Base-by-base conservation (phyloP, 2,797 vertebrate genomes). In the Paratrypauchen microcephalus region DNA sequence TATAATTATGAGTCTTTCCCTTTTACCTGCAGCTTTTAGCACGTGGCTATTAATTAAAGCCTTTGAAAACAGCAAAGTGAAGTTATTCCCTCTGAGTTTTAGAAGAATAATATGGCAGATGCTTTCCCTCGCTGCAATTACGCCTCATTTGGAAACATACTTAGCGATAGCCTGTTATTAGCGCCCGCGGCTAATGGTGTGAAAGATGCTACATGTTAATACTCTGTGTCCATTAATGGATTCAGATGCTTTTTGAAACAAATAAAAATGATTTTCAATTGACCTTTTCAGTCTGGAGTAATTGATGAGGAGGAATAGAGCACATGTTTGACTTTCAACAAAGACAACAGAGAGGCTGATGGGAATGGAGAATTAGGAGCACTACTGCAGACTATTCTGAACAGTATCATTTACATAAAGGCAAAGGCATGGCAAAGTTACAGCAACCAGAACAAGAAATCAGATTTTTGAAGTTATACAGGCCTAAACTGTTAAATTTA, bases 1-100 rank as follows among this genome's bases (percentile, higher is more conserved):
- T 56, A 52, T 82, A 73, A 84, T 79, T 80, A 47, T 52, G 39
- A 65, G 39, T 32, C 71, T 71, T 23, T 66, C 16, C 39, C 58
- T 18, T 50, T 48, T 57, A 80, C 68, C 74, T 76, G 64, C 57
- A 81, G 70, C 68, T 56, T 47, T 68, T 71, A 68, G 59, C n/a
- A 48, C 59, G 66, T 2, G 19, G 23, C 72, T 59, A 69, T 70
- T 73, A 66, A 60, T 61, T 69, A 79, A 5, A 58, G 59, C 23
- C 52, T 77, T 16, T 21, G 19, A 36, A 67, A 26, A 69, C 45
- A 55, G 41, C 24, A 58, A 63, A 64, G 28, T 69, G 67, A 72
- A 45, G 54, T 52, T 0, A 28, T 19, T 7, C 65, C 52, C 66
- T 69, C 60, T 21, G 45, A 50, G 7, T 9, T 19, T 19, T 16